Percentiles rank a stretch among this genome's conserved stretches.
Conservation (phyloP, 53 echinoderm and acorn worm genomes). For the Holothuria scabra region DNA sequence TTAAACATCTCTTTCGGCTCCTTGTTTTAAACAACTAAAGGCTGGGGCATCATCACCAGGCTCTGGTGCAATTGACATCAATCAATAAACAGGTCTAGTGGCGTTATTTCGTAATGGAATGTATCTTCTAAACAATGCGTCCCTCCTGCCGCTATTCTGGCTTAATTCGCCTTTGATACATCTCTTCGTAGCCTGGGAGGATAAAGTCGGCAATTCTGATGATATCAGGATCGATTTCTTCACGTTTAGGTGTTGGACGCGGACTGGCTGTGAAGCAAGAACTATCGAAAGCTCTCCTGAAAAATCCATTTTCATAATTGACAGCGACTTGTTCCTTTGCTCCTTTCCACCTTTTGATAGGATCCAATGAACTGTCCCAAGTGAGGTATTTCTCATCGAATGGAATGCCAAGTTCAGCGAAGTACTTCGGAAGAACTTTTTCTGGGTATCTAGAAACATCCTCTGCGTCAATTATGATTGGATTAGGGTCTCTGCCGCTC, state of each 20-base stretch:
- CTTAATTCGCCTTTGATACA: slow-evolving; percentile 17
- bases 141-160: background rate
- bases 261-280: slow-evolving; percentile 1
- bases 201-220: background rate
- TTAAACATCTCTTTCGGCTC: no score
- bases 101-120: no score
- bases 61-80: no score
- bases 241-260: background rate
- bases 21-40: no score
- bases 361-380: slow-evolving; percentile 4
- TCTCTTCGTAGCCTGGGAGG: slow-evolving; percentile 33
- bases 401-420: no score
- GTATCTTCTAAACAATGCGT: no score
- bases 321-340: background rate
- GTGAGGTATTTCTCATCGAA: slow-evolving; percentile 22
- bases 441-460: no score
- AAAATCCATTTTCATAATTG: background rate
- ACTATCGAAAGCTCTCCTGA: slow-evolving; percentile 28
- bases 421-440: no score
- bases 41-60: no score
- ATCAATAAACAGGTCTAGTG: no score
- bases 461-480: no score
- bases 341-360: slow-evolving; percentile 18
- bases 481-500: no score
- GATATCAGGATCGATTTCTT: slow-evolving; percentile 7